Conservation (phyloP, 2,113 vertebrate species). For the Epinephelus fuscoguttatus region DNA sequence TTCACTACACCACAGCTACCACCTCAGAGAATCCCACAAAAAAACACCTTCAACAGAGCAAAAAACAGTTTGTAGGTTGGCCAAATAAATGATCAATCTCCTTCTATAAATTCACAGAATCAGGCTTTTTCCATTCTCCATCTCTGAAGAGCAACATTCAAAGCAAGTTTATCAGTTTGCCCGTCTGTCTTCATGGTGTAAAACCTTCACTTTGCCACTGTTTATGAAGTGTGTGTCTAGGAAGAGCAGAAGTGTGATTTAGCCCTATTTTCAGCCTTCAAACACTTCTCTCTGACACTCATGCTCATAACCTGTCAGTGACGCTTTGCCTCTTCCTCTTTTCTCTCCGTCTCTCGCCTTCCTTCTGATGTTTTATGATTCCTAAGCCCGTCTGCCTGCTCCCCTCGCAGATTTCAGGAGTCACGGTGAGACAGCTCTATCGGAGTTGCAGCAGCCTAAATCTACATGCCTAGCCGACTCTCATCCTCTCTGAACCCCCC, state of each 20-base stretch:
- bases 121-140: background rate
- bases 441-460: slow-evolving; percentile 45
- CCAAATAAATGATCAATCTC: background rate
- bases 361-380: slow-evolving; percentile 61
- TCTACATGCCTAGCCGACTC: slow-evolving; percentile 53
- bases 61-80: background rate
- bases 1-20: background rate
- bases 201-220: slow-evolving; percentile 23
- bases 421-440: slow-evolving; percentile 64
- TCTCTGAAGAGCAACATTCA: slow-evolving; percentile 15
- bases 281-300: slow-evolving; percentile 66
- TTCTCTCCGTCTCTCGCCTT: slow-evolving; percentile 31
- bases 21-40: background rate
- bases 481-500: slow-evolving; percentile 18
- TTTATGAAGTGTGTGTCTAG: slow-evolving; percentile 7
- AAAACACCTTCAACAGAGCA: background rate
- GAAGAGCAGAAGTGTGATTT: slow-evolving; percentile 42
- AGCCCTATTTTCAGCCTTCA: slow-evolving; percentile 69
- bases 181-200: slow-evolving; percentile 22
- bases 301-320: slow-evolving; percentile 63
- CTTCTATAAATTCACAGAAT: background rate
- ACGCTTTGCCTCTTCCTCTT: slow-evolving; percentile 59
- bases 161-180: slow-evolving; percentile 28
- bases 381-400: slow-evolving; percentile 53
- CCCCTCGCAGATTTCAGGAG: slow-evolving; percentile 49